Percentiles rank a stretch among this genome's conserved stretches.
Conservation (phyloP, 2,888 invertebrate species). For the Anthophora plumipes region DNA sequence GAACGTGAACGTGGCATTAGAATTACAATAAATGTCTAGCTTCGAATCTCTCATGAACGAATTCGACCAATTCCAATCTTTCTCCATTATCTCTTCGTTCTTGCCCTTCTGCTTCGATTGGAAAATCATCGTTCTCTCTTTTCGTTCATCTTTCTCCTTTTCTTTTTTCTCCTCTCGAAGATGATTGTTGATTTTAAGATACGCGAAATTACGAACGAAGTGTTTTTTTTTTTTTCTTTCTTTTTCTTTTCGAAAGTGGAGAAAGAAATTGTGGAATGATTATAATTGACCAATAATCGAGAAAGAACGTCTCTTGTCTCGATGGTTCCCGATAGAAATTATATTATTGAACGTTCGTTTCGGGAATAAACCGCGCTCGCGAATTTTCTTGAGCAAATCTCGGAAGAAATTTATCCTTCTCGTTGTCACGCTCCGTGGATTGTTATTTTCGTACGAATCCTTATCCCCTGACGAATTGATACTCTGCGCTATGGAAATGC, state of each 20-base stretch:
- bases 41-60: not conserved
- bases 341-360: constrained; percentile 48
- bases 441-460: not conserved
- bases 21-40: constrained; percentile 40
- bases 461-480: not conserved
- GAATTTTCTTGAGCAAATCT: constrained; percentile 53
- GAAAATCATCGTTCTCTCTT: too few relatives aligned
- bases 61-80: not conserved
- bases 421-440: not conserved
- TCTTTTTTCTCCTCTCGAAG: too few relatives aligned
- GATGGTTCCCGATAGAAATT: too few relatives aligned
- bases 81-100: constrained; percentile 5
- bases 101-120: too few relatives aligned
- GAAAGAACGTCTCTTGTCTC: not conserved
- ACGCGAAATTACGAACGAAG: not conserved
- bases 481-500: not conserved
- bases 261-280: not conserved
- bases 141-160: too few relatives aligned
- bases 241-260: too few relatives aligned
- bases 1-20: constrained; percentile 22
- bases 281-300: not conserved
- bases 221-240: too few relatives aligned
- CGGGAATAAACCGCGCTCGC: constrained; percentile 43
- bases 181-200: not conserved
- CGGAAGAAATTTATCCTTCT: not conserved